Evolutionary conservation across 37 sponge, comb jelly and placozoan species (phyloP).

Genomic region (Mnemiopsis leidyi): DNA sequence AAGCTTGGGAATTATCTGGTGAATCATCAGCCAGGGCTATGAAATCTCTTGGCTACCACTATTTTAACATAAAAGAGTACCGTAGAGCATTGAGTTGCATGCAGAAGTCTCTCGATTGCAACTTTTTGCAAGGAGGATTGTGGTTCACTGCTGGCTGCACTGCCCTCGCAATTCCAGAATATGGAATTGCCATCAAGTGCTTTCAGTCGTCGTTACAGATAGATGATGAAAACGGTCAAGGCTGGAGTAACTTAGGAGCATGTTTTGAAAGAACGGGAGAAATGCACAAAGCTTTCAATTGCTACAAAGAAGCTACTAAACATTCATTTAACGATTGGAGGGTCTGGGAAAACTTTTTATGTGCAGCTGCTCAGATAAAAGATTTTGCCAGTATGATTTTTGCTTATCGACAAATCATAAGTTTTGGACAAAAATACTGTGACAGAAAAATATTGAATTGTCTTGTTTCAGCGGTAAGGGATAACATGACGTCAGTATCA

Average conservation of each 20-base stretch:
- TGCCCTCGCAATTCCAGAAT: constrained; percentile 71
- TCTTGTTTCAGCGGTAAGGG: constrained; percentile 18
- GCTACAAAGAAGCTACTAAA: constrained; percentile 77
- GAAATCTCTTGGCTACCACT: constrained; percentile 77
- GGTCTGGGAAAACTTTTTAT: constrained; percentile 91
- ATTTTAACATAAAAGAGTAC: constrained; percentile 72
- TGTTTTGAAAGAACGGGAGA: constrained; percentile 74
- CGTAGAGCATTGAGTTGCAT: neutral
- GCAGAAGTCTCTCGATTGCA: constrained; percentile 49
- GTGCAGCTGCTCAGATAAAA: constrained; percentile 28
- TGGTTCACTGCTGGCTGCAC: constrained; percentile 94
- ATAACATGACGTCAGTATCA: neutral
- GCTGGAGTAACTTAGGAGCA: constrained; percentile 90
- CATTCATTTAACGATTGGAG: constrained; percentile 85
- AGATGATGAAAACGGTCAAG: constrained; percentile 78
- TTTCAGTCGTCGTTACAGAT: constrained; percentile 73
- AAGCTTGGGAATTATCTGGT: constrained; percentile 86
- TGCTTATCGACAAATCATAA: neutral
- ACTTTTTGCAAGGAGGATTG: constrained; percentile 72
- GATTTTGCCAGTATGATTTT: neutral
- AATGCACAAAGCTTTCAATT: constrained; percentile 72
- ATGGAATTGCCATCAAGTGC: constrained; percentile 71
- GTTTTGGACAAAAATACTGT: neutral
- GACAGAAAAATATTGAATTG: neutral
- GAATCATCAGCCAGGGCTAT: constrained; percentile 77